Conservation (phyloP, 2,797 vertebrate species). For the Hephaestus fuliginosus region DNA sequence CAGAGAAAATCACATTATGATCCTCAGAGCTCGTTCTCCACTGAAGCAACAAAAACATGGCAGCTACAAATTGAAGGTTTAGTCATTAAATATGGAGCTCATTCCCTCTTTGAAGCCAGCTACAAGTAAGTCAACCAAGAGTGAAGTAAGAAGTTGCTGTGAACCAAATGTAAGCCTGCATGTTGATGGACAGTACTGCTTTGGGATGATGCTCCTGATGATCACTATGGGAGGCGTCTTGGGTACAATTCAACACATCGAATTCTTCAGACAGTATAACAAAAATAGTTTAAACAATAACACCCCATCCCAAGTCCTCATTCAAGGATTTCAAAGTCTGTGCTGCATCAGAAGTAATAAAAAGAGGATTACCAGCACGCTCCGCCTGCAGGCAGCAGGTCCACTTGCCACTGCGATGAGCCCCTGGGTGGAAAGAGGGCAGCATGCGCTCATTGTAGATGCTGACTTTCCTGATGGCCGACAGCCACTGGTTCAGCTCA, state of each 20-base stretch:
- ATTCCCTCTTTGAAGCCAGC: slow-evolving; percentile 13
- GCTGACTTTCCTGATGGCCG: slow-evolving; percentile 91
- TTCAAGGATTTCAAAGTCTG: neutral
- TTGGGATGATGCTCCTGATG: slow-evolving; percentile 3
- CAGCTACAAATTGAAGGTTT: slow-evolving; percentile 37
- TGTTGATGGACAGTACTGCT: neutral
- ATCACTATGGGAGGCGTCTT: neutral
- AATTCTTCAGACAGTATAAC: neutral
- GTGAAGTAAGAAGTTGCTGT: neutral
- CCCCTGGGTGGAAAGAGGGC: slow-evolving; percentile 89
- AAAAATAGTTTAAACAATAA: neutral
- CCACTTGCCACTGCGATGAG: slow-evolving; percentile 90
- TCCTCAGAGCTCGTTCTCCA: slow-evolving; percentile 17
- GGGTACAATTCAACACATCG: slow-evolving; percentile 6
- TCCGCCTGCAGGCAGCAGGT: slow-evolving; percentile 91
- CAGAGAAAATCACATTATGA: slow-evolving; percentile 34
- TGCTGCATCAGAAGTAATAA: slow-evolving; percentile 11
- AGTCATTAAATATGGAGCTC: slow-evolving; percentile 41
- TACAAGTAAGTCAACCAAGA: neutral
- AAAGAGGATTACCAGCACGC: slow-evolving; percentile 83
- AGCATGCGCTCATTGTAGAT: slow-evolving; percentile 89
- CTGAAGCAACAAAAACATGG: slow-evolving; percentile 44
- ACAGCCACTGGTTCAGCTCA: slow-evolving; percentile 95
- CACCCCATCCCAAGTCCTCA: neutral
- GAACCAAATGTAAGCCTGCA: neutral